These are phyloP conservation scores for Drosophila ezoana DNA, from an alignment of 2,888 invertebrate genomes.

Conservation along the genomic window DNA sequence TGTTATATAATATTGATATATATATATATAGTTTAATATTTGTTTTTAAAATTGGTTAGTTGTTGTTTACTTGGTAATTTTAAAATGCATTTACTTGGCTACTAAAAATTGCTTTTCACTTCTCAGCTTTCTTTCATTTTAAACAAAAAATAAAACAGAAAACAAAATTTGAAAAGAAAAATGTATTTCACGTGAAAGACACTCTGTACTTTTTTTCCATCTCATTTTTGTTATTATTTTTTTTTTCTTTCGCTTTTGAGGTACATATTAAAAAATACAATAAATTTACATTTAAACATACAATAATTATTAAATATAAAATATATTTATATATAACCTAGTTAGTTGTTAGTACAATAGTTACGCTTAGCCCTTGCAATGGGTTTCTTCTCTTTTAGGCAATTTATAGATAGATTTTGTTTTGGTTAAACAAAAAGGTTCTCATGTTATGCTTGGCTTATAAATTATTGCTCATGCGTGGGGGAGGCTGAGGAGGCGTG, in stretches of 20 bases:
- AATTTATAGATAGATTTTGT: conserved; percentile 32
- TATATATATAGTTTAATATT: conserved; percentile 24
- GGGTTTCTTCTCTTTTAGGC: conserved; percentile 24
- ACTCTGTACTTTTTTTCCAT: conserved; percentile 12
- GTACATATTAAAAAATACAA: conserved; percentile 78
- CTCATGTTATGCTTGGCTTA: conserved; percentile 34
- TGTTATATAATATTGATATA: conserved; percentile 36
- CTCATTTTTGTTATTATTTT: conserved; percentile 5
- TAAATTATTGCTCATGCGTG: conserved; percentile 48
- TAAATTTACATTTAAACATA: conserved; percentile 79
- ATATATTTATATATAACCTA: conserved; percentile 68
- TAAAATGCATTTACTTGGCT: conserved; percentile 76
- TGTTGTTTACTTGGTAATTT: conserved; percentile 60
- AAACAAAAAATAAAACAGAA: conserved; percentile 43
- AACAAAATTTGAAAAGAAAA: conserved; percentile 38
- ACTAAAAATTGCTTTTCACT: conserved; percentile 54
- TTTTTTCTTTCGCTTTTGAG: conserved; percentile 53
- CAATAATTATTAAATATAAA: conserved; percentile 75
- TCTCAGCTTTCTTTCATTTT: conserved; percentile 23
- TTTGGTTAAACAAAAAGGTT: conserved; percentile 35
- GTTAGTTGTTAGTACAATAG: conserved; percentile 74
- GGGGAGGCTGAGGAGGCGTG: conserved; percentile 1
- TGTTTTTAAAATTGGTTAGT: conserved; percentile 70
- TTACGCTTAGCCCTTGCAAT: conserved; percentile 45
- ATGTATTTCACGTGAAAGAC: conserved; percentile 20